Evolutionary conservation across 2,888 invertebrate genomes (phyloP), one percentile per base, ranked within the genome.

Genomic region (Colletes collaris): DNA sequence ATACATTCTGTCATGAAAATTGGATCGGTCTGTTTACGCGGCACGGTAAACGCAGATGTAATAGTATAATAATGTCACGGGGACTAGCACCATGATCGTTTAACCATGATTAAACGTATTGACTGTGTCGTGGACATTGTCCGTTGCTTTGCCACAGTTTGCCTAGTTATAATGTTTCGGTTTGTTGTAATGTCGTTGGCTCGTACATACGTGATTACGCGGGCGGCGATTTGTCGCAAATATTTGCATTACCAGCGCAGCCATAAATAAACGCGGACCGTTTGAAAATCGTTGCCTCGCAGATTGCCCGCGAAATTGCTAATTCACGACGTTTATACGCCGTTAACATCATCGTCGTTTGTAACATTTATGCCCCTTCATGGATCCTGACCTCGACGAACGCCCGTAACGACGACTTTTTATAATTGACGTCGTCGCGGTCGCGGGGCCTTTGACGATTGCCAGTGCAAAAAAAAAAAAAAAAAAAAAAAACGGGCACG

Each of bases 181-280:
- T 40, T 40, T 56, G 79, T 69, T 82, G 70, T 71, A 63, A 85
- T 68, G 63, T 75, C 63, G 58, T 64, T 53, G 80, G 81, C 69
- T 81, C 69, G 60, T 72, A 72, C 60, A 11, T 72, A 72, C 60
- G 10, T 69, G 59, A 69, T 76, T 64, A 69, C 59, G 60, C 62
- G 66, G 27, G 63, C 74, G 82, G 60, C 76, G 79, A 84, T 79
- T 68, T 64, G 13, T 63, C 44, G 82, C 70, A 82, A 85, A 85
- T 76, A 85, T 82, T 84, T 84, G 55, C 65, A 40, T 60, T 55
- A 60, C 53, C 59, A 60, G 44, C 27, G 59, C 55, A 53, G 49
- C 58, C 19, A 72, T 69, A 81, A 84, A 84, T 81, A 76, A 27
- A 73, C 58, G 52, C 59, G 53, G 50, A 58, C 55, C 66, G 62